Percentiles rank a stretch among this genome's conserved stretches.
Evolutionary conservation across 2,888 invertebrate genomes (phyloP).

Genomic region (Suillia variegata): DNA sequence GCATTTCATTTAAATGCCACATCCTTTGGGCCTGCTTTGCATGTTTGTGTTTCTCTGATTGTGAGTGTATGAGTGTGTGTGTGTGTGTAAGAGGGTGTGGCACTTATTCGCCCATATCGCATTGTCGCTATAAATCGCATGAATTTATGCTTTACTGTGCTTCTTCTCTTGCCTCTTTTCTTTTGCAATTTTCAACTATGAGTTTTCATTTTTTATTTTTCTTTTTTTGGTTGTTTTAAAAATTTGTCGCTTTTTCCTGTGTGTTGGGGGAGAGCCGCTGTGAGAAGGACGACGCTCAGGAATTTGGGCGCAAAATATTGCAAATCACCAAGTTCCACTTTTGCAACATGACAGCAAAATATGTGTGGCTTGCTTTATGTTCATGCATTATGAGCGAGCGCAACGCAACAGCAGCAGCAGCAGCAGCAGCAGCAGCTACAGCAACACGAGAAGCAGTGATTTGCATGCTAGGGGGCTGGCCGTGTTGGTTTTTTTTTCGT

Average conservation of each 20-base stretch:
- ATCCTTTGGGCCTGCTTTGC: background rate
- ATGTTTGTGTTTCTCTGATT: background rate
- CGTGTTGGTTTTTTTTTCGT: too few species aligned
- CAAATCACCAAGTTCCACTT: background rate
- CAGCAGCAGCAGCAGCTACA: too few species aligned
- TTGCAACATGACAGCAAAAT: background rate
- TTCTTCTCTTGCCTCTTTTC: background rate
- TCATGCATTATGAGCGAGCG: background rate
- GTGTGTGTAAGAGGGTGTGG: conserved; percentile 15
- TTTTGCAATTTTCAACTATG: too few species aligned
- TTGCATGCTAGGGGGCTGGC: too few species aligned
- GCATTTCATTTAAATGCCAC: too few species aligned
- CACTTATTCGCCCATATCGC: too few species aligned
- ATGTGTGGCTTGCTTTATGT: background rate
- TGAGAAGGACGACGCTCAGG: too few species aligned
- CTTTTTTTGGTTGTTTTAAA: background rate
- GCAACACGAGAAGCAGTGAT: too few species aligned
- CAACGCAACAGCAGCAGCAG: too few species aligned
- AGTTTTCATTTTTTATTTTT: background rate
- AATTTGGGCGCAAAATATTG: too few species aligned
- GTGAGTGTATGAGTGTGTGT: conserved; percentile 3
- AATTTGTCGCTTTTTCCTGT: too few species aligned
- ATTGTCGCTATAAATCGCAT: conserved; percentile 26
- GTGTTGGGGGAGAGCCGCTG: too few species aligned
- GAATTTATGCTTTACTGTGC: background rate